Evolutionary conservation across 2,888 invertebrate genomes (phyloP), one percentile per base, ranked within the genome.

Genomic region (Thera obeliscata): DNA sequence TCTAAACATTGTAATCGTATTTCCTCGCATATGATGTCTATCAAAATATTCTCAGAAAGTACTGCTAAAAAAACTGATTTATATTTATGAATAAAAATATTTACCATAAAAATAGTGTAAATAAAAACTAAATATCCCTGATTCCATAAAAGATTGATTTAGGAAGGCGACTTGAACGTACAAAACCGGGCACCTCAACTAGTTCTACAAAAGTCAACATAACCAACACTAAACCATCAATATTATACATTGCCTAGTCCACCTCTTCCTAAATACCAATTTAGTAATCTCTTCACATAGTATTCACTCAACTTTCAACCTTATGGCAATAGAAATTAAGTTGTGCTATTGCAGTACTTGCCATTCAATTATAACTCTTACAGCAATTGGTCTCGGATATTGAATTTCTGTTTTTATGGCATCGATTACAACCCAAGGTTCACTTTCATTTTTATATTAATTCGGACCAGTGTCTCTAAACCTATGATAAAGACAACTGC

Each of bases 391-490:
- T 66, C 38, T 68, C 55, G 57, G 48, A 57, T 68, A 64, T 61
- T 50, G 58, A 56, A 55, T 33, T 46, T 38, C 43, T 56, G 46
- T 52, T 43, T 61, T 61, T 68, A 56, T 52, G 12, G 68, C 58
- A 70, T 74, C 68, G 68, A 71, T 75, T 75, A 56, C 64, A 58
- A 56, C n/a, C 22, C 69, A 75, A 74, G 74, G 74, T 64, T 71
- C 12, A 74, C 75, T 73, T 75, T 75, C 75, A 56, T 65, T 70
- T 64, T 72, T 71, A 69, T 66, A 61, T 55, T 58, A 70, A 67
- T 66, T 71, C 36, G 52, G 49, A 41, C 66, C 62, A 70, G 71
- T 72, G 4, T 68, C n/a, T 60, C n/a, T 56, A 22, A 60, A 50
- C 55, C 33, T 56, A 38, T 55, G 48, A 22, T 46, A 22, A 9